Base-by-base conservation (phyloP, 2,113 vertebrate species). In the Calidris pugnax region DNA sequence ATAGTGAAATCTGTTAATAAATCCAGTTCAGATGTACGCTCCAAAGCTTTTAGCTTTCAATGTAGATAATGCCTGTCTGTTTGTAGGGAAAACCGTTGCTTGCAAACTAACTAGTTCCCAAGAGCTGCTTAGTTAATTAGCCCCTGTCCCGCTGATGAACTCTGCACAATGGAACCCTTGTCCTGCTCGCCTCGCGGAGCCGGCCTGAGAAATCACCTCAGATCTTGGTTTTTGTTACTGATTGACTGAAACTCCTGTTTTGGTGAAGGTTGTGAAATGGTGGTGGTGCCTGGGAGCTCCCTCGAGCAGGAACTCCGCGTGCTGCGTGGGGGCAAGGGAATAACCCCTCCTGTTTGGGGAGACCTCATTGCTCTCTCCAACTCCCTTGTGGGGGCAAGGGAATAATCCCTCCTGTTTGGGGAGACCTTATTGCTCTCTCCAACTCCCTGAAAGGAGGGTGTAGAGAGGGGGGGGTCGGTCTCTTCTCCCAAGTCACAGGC, bases 51-150 rank as follows among this genome's bases (percentile, higher is more conserved):
- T 53, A n/a, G 18, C 45, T 73, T 66, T 7, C n/a, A 26, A 0
- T 6, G 26, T 72, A 32, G 56, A 6, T 53, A 80, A 62, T 37
- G 63, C 57, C 59, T 53, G 71, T 22, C 57, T 76, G 66, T 63
- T 75, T 8, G 39, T 51, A 59, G 75, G 35, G 82, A 86, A 67
- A 92, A 59, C 77, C 64, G 2, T 92, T 93, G 79, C 80, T 69
- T 93, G 94, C 47, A 90, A 94, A 86, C 74, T 24, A 59, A 71
- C 55, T 74, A 88, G 85, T 94, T 97, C 94, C 96, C 84, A 86
- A 95, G 94, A 93, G 76, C 64, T 39, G 73, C 96, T 90, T 92
- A 84, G 97, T 97, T 98, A 97, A 96, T 97, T 97, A 96, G 96
- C 89, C 91, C 3, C 1, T 91, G 94, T 97, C 93, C 95, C 91